Evolutionary conservation across 1,140 invertebrate species (phyloP).

Genomic region (Cherax quadricarinatus): DNA sequence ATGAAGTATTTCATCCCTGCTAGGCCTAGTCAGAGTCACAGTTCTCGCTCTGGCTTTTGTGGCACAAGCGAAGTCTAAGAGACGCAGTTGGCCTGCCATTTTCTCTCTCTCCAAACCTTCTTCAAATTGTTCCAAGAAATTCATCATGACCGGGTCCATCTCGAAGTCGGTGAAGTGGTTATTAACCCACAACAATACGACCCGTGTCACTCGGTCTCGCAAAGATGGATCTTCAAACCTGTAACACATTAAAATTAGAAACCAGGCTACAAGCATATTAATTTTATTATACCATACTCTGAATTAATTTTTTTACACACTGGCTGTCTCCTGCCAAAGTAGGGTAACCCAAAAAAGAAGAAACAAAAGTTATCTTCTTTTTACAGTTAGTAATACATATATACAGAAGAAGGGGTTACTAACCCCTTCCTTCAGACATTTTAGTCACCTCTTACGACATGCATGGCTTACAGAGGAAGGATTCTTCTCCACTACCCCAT

Average conservation of each 20-base stretch:
- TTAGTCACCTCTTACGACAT: no score
- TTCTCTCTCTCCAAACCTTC: constrained; percentile 88
- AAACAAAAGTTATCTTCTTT: no score
- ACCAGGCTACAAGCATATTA: neutral
- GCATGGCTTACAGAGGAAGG: no score
- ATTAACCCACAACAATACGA: constrained; percentile 98
- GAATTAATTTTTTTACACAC: no score
- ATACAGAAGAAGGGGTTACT: no score
- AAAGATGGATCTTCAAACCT: constrained; percentile 86
- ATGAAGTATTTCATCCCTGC: constrained; percentile 93
- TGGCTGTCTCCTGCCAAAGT: no score
- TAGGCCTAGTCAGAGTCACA: constrained; percentile 92
- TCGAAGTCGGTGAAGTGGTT: constrained; percentile 99
- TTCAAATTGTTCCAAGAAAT: constrained; percentile 97
- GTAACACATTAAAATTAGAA: neutral
- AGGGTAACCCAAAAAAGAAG: no score
- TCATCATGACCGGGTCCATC: constrained; percentile 96
- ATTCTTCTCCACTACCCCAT: no score
- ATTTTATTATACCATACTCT: no score
- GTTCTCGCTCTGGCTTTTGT: constrained; percentile 95
- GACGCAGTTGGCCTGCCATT: constrained; percentile 86
- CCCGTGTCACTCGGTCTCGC: constrained; percentile 93
- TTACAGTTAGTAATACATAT: no score
- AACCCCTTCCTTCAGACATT: no score
- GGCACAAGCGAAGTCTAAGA: constrained; percentile 97